Evolutionary conservation across 2,888 invertebrate genomes (phyloP), one percentile per base, ranked within the genome.

Genomic region (Formica aserva): DNA sequence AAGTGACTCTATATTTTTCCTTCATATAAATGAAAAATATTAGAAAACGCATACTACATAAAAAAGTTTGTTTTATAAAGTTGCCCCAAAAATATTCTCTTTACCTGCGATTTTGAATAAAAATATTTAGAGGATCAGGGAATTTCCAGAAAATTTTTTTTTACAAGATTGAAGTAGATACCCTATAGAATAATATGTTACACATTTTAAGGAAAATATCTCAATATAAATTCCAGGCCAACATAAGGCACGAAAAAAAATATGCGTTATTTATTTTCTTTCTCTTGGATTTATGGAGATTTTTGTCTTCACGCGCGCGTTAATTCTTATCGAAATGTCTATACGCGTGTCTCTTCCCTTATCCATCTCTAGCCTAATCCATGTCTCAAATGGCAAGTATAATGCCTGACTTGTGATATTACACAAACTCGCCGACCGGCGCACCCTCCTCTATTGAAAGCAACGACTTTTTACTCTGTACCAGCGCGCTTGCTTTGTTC

Each of bases 401-500:
- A 55, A 57, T 55, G 29, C 11, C 57, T 32, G 32, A 29, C 55
- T 29, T 67, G 77, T 55, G 48, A 48, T 15, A 45, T 76, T 66
- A 52, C 22, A 13, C 26, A 9, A 0, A 38, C 41, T 60, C 35
- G 22, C 32, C 52, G 76, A 66, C 38, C 22, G 71, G 71, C 78
- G 78, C 78, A 41, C 78, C 71, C 22, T 78, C 18, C 60, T 48
- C 48, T 35, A 71, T 78, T 78, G 78, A 71, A 60, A 60, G 67
- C 77, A 60, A 38, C 41, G 60, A 22, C 15, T 22, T 71, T 77
- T 77, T 78, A 71, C 60, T 57, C 22, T 32, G 41, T 13, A 18
- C 22, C 22, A 32, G n/a, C 9, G 29, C 63, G 22, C 38, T 18
- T 18, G 32, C 60, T 71, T 78, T 78, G 78, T 78, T 78, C 78